Conservation (phyloP, 2,797 vertebrate genomes). For the Sciurus vulgaris region DNA sequence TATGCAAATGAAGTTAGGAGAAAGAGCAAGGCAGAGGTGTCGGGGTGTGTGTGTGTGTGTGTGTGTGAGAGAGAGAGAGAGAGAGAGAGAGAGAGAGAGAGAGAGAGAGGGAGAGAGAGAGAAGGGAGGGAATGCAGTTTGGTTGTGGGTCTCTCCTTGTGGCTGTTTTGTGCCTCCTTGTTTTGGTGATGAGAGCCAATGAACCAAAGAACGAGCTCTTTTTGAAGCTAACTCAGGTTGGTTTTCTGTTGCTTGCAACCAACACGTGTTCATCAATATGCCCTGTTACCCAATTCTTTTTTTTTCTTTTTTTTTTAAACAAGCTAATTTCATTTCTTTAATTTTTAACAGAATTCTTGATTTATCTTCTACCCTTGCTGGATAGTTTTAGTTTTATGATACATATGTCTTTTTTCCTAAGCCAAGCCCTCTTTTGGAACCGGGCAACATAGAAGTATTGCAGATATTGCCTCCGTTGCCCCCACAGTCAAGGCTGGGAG, state of each 20-base stretch:
- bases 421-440: neutral
- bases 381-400: neutral
- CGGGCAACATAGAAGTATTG: neutral
- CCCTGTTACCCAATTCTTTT: neutral
- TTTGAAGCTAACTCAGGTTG: neutral
- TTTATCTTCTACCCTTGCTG: neutral
- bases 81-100: no score
- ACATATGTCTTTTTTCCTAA: neutral
- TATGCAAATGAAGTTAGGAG: no score
- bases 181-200: no score
- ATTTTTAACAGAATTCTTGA: no score
- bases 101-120: no score
- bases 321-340: no score
- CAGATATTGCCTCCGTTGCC: neutral
- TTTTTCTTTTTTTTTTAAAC: neutral
- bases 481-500: neutral
- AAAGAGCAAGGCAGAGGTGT: no score
- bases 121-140: no score
- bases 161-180: no score
- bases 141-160: no score
- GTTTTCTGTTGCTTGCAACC: neutral
- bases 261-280: neutral
- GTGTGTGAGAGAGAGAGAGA: no score
- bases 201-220: neutral
- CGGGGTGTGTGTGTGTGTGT: no score